phyloP scores from a whole-genome alignment of 1,140 invertebrate species.

The Pogonognathellus flavescens region DNA sequence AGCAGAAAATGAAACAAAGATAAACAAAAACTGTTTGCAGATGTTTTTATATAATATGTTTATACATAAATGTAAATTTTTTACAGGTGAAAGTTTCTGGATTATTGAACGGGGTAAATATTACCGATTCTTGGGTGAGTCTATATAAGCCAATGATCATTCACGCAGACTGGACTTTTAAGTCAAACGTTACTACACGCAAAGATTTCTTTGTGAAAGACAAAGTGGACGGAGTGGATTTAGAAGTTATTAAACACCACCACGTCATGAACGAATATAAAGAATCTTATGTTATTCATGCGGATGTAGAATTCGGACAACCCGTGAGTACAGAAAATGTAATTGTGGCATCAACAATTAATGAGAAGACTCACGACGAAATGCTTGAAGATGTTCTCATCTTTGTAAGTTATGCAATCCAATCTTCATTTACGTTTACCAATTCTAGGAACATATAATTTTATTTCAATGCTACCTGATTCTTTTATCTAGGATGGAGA shows the following conservation, averaged over 20 bases:
- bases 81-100: neutral
- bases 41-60: no score
- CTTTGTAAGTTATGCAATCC: conserved; percentile 55
- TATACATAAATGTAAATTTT: no score
- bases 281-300: conserved; percentile 18
- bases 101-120: neutral
- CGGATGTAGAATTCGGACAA: conserved; percentile 51
- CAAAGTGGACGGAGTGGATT: conserved; percentile 48
- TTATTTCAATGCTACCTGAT: no score
- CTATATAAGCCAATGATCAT: no score
- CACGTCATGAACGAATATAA: conserved; percentile 16
- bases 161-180: neutral
- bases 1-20: neutral
- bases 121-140: neutral
- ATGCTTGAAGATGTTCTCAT: conserved; percentile 54
- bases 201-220: conserved; percentile 23
- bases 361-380: conserved; percentile 52
- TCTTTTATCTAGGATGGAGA: neutral
- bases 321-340: conserved; percentile 14
- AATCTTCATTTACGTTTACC: no score
- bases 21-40: neutral
- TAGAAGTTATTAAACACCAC: conserved; percentile 9
- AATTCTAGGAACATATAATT: no score
- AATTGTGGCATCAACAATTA: conserved; percentile 38
- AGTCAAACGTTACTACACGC: neutral